Conservation (phyloP, 2,888 invertebrate genomes). For the Glyphotaelius pellucidus region DNA sequence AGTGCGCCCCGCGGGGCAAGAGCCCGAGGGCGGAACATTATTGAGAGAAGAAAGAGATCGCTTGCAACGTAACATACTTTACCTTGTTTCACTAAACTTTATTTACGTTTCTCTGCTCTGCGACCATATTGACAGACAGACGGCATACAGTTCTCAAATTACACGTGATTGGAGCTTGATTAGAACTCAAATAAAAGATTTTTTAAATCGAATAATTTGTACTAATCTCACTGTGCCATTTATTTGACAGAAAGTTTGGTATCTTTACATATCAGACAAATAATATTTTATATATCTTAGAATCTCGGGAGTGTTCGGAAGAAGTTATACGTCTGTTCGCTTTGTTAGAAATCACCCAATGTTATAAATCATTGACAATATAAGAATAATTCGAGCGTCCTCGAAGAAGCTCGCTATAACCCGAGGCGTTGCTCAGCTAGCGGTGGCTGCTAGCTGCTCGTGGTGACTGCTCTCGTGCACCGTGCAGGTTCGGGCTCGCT, state of each 20-base stretch:
- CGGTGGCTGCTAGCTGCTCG: too few species aligned
- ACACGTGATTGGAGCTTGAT: not conserved
- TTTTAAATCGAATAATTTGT: not conserved
- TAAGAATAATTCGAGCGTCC: not conserved
- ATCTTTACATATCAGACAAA: not conserved
- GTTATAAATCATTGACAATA: not conserved
- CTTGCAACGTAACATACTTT: not conserved
- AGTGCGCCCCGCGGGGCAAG: constrained; percentile 45
- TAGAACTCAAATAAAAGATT: not conserved
- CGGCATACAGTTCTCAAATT: not conserved
- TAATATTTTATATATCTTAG: not conserved
- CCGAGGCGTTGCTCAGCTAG: not conserved
- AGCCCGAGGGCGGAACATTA: constrained; percentile 29
- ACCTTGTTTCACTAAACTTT: not conserved
- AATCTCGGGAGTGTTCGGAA: not conserved
- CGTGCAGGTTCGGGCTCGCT: not conserved
- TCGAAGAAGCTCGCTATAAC: not conserved
- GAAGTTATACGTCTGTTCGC: not conserved
- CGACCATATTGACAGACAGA: constrained; percentile 4
- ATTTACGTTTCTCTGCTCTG: not conserved
- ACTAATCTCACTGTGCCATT: not conserved
- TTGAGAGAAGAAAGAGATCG: not conserved
- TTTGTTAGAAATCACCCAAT: not conserved
- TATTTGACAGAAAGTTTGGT: not conserved
- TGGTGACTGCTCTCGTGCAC: not conserved